These are phyloP conservation scores for Melieria picta DNA, from an alignment of 2,888 invertebrate species.

Conservation along the genomic window DNA sequence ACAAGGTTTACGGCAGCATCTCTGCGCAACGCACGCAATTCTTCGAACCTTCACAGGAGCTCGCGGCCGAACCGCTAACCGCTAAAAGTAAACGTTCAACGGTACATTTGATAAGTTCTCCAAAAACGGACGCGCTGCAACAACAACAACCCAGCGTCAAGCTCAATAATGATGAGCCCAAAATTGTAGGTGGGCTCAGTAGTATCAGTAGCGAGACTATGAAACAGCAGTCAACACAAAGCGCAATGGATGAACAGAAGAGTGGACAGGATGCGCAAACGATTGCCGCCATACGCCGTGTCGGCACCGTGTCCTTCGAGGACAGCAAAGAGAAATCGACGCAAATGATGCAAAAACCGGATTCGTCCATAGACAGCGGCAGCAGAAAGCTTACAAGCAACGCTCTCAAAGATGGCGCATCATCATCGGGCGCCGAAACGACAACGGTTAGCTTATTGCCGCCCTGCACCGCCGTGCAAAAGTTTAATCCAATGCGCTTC, in stretches of 20 bases:
- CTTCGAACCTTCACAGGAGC: too few relatives aligned
- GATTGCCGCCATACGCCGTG: slow-evolving; percentile 41
- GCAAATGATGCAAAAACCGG: slow-evolving; percentile 14
- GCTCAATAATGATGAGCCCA: too few relatives aligned
- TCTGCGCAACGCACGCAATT: too few relatives aligned
- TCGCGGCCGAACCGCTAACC: too few relatives aligned
- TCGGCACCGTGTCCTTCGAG: slow-evolving; percentile 50
- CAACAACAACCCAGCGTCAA: too few relatives aligned
- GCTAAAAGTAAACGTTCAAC: too few relatives aligned
- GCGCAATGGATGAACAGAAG: slow-evolving; percentile 51
- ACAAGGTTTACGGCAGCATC: too few relatives aligned
- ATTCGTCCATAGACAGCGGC: slow-evolving; percentile 20
- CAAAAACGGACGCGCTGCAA: too few relatives aligned
- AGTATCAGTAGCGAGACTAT: too few relatives aligned
- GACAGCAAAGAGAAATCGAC: slow-evolving; percentile 52
- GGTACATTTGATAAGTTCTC: too few relatives aligned
- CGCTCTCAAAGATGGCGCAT: slow-evolving; percentile 29
- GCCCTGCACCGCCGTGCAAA: slow-evolving; percentile 47
- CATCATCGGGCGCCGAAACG: slow-evolving; percentile 24
- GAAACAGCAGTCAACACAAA: slow-evolving; percentile 44
- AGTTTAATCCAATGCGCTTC: slow-evolving; percentile 59
- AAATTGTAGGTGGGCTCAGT: too few relatives aligned
- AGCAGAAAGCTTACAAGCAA: slow-evolving; percentile 29
- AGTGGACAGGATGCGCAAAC: slow-evolving; percentile 36
- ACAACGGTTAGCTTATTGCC: slow-evolving; percentile 35